Conservation (phyloP, 2,888 invertebrate genomes). For the Lasioglossum oenotherae region DNA sequence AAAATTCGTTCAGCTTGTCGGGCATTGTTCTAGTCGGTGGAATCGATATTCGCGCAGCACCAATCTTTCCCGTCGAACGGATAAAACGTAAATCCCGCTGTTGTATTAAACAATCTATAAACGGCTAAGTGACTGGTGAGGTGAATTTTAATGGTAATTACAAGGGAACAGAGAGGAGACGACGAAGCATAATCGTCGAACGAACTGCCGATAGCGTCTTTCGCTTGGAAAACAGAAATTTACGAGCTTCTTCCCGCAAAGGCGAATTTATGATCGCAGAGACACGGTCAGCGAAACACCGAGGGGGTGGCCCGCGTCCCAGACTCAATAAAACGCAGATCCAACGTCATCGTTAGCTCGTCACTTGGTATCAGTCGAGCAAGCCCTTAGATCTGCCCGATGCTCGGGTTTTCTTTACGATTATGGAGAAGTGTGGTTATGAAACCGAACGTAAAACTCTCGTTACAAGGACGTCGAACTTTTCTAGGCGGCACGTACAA, state of each 20-base stretch:
- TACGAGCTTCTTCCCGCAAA: conserved; percentile 20
- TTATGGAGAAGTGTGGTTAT: conserved; percentile 64
- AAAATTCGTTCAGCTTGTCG: neutral
- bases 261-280: neutral
- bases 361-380: conserved; percentile 36
- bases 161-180: neutral
- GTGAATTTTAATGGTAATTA: conserved; percentile 6
- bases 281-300: conserved; percentile 3
- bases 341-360: conserved; percentile 43
- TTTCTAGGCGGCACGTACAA: conserved; percentile 56
- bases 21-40: neutral
- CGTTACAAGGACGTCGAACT: conserved; percentile 64
- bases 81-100: neutral
- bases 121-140: neutral
- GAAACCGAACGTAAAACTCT: conserved; percentile 67
- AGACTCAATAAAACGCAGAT: conserved; percentile 47
- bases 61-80: neutral
- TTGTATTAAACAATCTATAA: neutral
- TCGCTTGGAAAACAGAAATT: conserved; percentile 12
- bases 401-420: conserved; percentile 52
- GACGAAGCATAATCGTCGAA: neutral
- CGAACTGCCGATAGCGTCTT: neutral
- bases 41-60: neutral
- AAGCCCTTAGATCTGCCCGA: conserved; percentile 20
- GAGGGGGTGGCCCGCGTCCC: neutral